Percentiles rank a stretch among this genome's conserved stretches.
phyloP scores from a whole-genome alignment of 2,888 invertebrate species.

The Drosophila mimica region DNA sequence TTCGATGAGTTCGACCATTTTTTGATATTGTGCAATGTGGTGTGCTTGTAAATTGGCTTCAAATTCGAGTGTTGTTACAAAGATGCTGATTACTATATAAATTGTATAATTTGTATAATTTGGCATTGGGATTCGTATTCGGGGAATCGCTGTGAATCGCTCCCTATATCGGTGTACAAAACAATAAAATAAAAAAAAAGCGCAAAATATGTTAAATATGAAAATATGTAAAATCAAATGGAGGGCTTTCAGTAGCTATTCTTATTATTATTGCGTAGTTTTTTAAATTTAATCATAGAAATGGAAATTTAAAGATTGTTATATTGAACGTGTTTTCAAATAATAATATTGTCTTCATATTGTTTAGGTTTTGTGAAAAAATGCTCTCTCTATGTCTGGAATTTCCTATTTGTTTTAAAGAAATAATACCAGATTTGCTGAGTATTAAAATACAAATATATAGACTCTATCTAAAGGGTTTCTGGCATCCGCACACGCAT shows the following conservation, averaged over 20 bases:
- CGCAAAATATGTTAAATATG: background rate
- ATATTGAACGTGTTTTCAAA: background rate
- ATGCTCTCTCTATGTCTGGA: background rate
- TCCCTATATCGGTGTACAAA: background rate
- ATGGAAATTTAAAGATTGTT: background rate
- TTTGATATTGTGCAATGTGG: slow-evolving; percentile 7
- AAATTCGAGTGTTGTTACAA: background rate
- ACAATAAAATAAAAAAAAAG: background rate
- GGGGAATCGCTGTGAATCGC: background rate
- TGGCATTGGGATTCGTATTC: background rate
- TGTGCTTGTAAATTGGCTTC: slow-evolving; percentile 16
- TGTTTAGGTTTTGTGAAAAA: background rate
- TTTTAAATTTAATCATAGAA: too few species aligned
- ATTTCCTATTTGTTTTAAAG: background rate
- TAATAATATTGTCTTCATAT: background rate
- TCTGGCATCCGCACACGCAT: slow-evolving; percentile 1
- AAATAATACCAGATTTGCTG: background rate
- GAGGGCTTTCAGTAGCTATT: background rate
- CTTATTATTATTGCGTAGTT: background rate
- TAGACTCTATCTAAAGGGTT: background rate
- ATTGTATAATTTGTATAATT: too few species aligned
- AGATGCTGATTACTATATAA: slow-evolving; percentile 22
- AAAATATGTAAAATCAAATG: background rate
- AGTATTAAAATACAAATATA: background rate
- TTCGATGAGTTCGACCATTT: slow-evolving; percentile 14